Evolutionary conservation across 2,797 vertebrate genomes (phyloP), one percentile per base, ranked within the genome.

Genomic region (Sibirionetta formosa): DNA sequence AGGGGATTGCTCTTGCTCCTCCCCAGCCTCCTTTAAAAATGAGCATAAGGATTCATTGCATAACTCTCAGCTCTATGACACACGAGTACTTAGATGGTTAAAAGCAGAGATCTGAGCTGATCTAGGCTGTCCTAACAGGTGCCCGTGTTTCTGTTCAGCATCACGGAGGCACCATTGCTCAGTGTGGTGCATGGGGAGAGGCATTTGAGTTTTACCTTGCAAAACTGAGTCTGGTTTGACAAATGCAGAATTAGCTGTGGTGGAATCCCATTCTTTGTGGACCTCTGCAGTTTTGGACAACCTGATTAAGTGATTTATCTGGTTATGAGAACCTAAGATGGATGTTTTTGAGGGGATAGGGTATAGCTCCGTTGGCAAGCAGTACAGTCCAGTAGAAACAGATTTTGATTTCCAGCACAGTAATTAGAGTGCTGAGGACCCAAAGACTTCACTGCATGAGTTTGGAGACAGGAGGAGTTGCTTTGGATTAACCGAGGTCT

Each of bases 401-500:
- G 81, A 92, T 84, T 58, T 4, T 88, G 81, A 35, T 48, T 48
- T 48, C 7, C 23, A 94, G 66, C 68, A 56, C n/a, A 63, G 1
- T 82, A 79, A 92, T 91, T 93, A 72, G 76, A 88, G 53, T 71
- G 56, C 44, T 82, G 88, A 84, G 77, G 82, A 92, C 93, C 77
- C 87, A 79, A 57, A 91, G 76, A 83, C 72, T 93, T 90, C 56
- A 46, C 14, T 83, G 20, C 46, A 7, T 8, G 11, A 70, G 42
- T 88, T 79, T 77, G 79, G 70, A 93, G 86, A 69, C 51, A 73
- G 60, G 83, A 95, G 53, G 33, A 84, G 81, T 82, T 92, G 75
- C 81, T 94, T 88, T 95, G 83, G 86, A 77, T 82, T 88, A 73
- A 46, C 70, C 79, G 73, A 93, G 83, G 90, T 94, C 95, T 96